Conservation (phyloP, 2,113 vertebrate species). For the Solea solea region DNA sequence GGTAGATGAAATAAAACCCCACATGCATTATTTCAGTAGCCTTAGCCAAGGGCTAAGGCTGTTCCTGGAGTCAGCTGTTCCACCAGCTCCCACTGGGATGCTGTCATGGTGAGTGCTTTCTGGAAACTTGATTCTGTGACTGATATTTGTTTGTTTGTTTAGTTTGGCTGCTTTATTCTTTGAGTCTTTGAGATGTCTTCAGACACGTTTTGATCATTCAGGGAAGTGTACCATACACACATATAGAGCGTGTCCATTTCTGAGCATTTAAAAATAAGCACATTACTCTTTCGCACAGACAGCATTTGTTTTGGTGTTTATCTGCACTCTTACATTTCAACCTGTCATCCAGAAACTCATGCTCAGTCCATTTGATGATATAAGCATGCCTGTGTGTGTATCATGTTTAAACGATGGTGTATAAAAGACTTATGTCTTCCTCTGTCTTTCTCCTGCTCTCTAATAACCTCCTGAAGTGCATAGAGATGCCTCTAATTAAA, state of each 20-base stretch:
- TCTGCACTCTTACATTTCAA: not conserved
- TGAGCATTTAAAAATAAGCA: not conserved
- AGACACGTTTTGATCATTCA: not conserved
- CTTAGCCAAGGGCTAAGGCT: too few species aligned
- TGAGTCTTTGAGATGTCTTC: not conserved
- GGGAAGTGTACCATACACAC: not conserved
- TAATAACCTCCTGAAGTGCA: slow-evolving; percentile 26
- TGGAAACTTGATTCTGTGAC: too few species aligned
- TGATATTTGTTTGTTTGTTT: too few species aligned
- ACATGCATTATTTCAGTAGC: too few species aligned
- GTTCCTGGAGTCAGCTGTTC: too few species aligned
- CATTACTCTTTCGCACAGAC: too few species aligned
- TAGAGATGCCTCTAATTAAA: slow-evolving; percentile 60
- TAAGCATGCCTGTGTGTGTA: not conserved
- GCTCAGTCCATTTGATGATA: too few species aligned
- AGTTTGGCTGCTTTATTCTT: not conserved
- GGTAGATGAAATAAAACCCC: too few species aligned
- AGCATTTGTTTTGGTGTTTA: not conserved
- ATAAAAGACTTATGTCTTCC: not conserved
- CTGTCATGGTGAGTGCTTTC: too few species aligned
- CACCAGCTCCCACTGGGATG: too few species aligned
- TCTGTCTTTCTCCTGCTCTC: slow-evolving; percentile 7
- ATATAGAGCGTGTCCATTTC: not conserved
- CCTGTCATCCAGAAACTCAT: too few species aligned
- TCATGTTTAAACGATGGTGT: not conserved